Evolutionary conservation across 2,113 vertebrate species (phyloP).

Genomic region (Daboia siamensis): DNA sequence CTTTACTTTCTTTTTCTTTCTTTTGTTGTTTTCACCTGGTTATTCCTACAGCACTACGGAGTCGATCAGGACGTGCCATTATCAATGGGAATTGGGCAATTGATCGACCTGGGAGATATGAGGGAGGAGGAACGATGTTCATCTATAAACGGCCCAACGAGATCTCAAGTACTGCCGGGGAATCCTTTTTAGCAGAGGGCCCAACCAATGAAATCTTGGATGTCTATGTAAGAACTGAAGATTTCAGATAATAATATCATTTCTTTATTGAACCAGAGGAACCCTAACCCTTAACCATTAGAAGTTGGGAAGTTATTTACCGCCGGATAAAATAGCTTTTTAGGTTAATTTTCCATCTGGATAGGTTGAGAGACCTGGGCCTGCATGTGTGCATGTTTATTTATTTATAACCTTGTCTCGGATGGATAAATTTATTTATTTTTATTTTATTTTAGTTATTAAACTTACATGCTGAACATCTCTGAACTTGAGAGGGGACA

Average conservation of each 20-base stretch:
- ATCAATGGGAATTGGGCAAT: constrained; percentile 98
- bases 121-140: constrained; percentile 93
- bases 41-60: constrained; percentile 78
- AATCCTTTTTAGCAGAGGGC: constrained; percentile 90
- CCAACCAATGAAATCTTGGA: constrained; percentile 94
- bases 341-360: no score
- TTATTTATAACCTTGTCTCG: neutral
- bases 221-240: constrained; percentile 83
- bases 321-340: neutral
- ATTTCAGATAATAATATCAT: constrained; percentile 3
- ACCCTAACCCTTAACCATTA: neutral
- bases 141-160: constrained; percentile 93
- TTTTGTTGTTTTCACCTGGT: neutral
- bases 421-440: neutral
- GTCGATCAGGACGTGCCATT: constrained; percentile 87
- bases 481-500: neutral
- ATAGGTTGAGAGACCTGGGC: neutral
- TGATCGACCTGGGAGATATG: constrained; percentile 88
- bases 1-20: neutral
- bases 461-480: neutral
- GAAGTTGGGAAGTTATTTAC: no score
- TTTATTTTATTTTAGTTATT: neutral
- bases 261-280: neutral
- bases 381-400: neutral
- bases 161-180: constrained; percentile 90